Evolutionary conservation across 2,797 vertebrate species (phyloP).

Genomic region (Echeneis naucrates): DNA sequence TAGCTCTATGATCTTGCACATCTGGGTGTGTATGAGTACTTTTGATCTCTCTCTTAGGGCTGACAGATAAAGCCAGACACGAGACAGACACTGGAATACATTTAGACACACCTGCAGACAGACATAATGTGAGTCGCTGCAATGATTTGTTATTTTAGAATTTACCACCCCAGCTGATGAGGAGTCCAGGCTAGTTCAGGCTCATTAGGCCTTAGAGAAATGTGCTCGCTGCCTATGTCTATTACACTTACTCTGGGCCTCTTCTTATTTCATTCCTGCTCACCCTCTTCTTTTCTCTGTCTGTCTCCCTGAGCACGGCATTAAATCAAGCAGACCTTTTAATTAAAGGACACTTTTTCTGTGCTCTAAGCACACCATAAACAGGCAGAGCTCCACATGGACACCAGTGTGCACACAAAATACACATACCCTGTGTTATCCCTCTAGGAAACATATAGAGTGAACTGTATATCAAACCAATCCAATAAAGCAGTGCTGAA

Average conservation of each 20-base stretch:
- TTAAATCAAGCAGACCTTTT: conserved; percentile 75
- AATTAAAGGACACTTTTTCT: conserved; percentile 76
- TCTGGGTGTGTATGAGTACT: conserved; percentile 40
- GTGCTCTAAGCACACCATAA: conserved; percentile 44
- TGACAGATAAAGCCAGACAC: conserved; percentile 47
- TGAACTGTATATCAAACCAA: conserved; percentile 29
- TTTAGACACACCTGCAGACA: conserved; percentile 39
- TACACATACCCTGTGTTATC: background rate
- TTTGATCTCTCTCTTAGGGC: conserved; percentile 59
- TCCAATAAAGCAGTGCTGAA: conserved; percentile 28
- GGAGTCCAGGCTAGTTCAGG: conserved; percentile 40
- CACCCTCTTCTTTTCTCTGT: conserved; percentile 24
- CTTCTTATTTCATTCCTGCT: conserved; percentile 36
- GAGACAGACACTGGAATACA: conserved; percentile 45
- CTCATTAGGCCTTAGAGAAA: conserved; percentile 60
- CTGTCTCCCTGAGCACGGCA: conserved; percentile 32
- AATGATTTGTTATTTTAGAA: conserved; percentile 63
- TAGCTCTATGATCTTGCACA: conserved; percentile 20
- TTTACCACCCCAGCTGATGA: conserved; percentile 53
- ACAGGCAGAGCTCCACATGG: conserved; percentile 23
- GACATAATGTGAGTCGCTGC: conserved; percentile 40
- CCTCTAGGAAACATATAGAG: conserved; percentile 9
- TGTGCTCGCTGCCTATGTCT: conserved; percentile 32
- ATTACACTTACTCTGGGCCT: conserved; percentile 39
- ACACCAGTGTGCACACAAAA: conserved; percentile 22